phyloP scores from a whole-genome alignment of 2,797 vertebrate genomes.

The Coluber constrictor region DNA sequence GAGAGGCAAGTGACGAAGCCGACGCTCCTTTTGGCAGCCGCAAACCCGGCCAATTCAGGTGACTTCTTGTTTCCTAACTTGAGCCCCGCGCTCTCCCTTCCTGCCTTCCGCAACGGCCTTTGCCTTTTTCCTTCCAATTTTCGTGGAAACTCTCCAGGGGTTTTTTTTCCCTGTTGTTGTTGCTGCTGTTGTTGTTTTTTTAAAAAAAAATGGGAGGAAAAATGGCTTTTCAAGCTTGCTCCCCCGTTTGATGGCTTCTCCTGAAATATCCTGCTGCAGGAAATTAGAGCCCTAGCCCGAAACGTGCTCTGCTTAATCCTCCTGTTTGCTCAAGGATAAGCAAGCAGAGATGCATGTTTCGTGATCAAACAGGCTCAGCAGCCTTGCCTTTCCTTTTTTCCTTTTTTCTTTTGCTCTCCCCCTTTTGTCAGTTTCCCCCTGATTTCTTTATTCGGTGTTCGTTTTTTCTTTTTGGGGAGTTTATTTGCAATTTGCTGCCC shows the following conservation, averaged over 20 bases:
- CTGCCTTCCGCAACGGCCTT: neutral
- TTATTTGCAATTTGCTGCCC: neutral
- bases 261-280: neutral
- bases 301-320: neutral
- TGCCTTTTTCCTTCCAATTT: neutral
- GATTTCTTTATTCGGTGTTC: neutral
- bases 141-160: neutral
- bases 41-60: neutral
- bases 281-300: neutral
- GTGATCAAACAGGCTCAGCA: neutral
- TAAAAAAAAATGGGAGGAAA: neutral
- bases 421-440: neutral
- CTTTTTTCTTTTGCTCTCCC: too few species aligned
- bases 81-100: neutral
- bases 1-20: neutral
- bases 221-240: neutral
- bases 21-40: neutral
- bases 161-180: too few species aligned
- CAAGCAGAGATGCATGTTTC: neutral
- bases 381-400: neutral
- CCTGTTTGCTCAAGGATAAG: neutral
- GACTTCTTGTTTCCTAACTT: neutral
- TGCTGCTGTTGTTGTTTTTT: too few species aligned
- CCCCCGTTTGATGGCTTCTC: neutral
- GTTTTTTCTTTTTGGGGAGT: neutral